Conservation (phyloP, 2,888 invertebrate species). For the Troglohyphantes excavatus region DNA sequence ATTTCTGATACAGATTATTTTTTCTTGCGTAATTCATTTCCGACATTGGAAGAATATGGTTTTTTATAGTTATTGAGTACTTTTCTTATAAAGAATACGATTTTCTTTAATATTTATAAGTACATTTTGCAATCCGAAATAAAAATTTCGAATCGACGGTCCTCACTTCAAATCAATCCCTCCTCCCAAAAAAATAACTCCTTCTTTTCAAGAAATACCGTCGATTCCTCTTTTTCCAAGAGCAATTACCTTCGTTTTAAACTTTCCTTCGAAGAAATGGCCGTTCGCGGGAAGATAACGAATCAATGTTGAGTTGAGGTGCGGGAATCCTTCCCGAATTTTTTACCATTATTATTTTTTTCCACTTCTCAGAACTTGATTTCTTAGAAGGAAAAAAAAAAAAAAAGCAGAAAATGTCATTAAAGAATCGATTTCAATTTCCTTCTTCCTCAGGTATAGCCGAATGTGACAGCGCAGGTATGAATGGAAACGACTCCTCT, state of each 20-base stretch:
- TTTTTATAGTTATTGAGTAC: too few relatives aligned
- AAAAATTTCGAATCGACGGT: not conserved
- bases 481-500: conserved; percentile 38
- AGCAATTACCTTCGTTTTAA: conserved; percentile 23
- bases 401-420: conserved; percentile 30
- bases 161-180: not conserved
- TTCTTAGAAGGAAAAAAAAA: not conserved
- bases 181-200: not conserved
- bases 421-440: conserved; percentile 55
- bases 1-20: too few relatives aligned
- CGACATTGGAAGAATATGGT: too few relatives aligned
- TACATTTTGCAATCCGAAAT: not conserved
- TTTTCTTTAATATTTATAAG: not conserved
- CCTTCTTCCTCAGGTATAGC: not conserved
- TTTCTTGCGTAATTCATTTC: too few relatives aligned
- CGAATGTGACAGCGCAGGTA: not conserved
- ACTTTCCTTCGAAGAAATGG: conserved; percentile 9
- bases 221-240: not conserved
- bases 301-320: not conserved
- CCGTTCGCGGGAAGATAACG: conserved; percentile 11
- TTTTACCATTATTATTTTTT: not conserved
- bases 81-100: too few relatives aligned
- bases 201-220: not conserved
- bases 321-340: not conserved
- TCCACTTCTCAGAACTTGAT: not conserved